Percentiles rank a stretch among this genome's conserved stretches.
Evolutionary conservation across 2,113 vertebrate species (phyloP).

Genomic region (Vulpes vulpes): DNA sequence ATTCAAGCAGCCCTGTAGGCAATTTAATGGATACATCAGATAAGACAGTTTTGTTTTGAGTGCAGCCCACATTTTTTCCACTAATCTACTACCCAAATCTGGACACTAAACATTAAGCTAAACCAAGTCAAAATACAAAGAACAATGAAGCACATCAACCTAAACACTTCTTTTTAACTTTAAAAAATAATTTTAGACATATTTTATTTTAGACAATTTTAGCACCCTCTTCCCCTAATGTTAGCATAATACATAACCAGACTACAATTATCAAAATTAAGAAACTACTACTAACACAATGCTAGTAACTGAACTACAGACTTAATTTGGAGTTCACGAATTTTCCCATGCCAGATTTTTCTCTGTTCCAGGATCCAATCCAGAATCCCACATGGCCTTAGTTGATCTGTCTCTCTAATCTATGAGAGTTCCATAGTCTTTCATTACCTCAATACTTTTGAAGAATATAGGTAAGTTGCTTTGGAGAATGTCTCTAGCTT

Average conservation of each 20-base stretch:
- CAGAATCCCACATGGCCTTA: not conserved
- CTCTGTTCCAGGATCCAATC: not conserved
- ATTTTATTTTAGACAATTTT: not conserved
- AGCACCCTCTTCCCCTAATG: not conserved
- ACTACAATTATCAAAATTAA: not conserved
- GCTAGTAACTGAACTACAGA: not conserved
- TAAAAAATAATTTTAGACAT: conserved; percentile 3
- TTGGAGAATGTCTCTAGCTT: not conserved
- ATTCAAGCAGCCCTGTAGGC: not conserved
- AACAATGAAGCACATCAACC: not conserved
- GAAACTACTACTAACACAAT: not conserved
- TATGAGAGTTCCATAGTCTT: not conserved
- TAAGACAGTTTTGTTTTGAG: not conserved
- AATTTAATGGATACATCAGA: not conserved
- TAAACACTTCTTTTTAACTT: not conserved
- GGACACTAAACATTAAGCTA: not conserved
- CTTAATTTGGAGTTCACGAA: not conserved
- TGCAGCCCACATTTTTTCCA: not conserved
- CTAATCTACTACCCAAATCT: not conserved
- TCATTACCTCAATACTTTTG: not conserved
- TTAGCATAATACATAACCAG: not conserved
- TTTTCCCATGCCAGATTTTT: not conserved
- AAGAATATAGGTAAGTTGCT: not conserved
- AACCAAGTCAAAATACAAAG: not conserved
- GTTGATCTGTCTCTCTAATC: not conserved